phyloP scores from a whole-genome alignment of 1,140 invertebrate species.

The Bombyx mandarina region DNA sequence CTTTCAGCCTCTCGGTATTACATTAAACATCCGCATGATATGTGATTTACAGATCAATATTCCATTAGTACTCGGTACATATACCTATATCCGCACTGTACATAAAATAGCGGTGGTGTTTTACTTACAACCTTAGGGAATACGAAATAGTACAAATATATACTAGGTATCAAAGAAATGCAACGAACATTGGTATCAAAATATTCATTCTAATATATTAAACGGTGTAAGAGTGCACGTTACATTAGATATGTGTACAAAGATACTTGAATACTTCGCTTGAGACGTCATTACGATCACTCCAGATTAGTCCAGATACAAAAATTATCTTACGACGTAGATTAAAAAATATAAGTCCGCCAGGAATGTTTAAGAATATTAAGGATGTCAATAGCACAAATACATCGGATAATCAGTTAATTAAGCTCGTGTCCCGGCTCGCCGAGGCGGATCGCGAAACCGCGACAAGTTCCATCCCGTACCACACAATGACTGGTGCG shows the following conservation, averaged over 20 bases:
- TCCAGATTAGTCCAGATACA: too few species aligned
- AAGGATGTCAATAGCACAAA: too few species aligned
- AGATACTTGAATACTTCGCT: slow-evolving; percentile 11
- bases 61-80: slow-evolving; percentile 59
- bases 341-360: too few species aligned
- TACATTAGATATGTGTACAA: slow-evolving; percentile 63
- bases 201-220: slow-evolving; percentile 54
- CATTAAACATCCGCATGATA: slow-evolving; percentile 59
- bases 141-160: slow-evolving; percentile 35
- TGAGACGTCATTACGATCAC: too few species aligned
- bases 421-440: too few species aligned
- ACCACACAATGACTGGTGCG: slow-evolving; percentile 31
- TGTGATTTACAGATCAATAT: slow-evolving; percentile 59
- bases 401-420: too few species aligned
- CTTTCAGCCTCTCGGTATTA: slow-evolving; percentile 47
- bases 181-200: slow-evolving; percentile 67
- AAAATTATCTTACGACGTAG: too few species aligned
- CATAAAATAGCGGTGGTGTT: slow-evolving; percentile 51
- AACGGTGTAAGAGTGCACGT: slow-evolving; percentile 54
- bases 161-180: slow-evolving; percentile 43
- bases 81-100: slow-evolving; percentile 56
- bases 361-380: too few species aligned
- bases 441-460: too few species aligned
- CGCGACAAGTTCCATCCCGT: slow-evolving; percentile 3
- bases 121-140: slow-evolving; percentile 58